phyloP scores from a whole-genome alignment of 1,140 invertebrate species.

The Drosophila nigrodunni region DNA sequence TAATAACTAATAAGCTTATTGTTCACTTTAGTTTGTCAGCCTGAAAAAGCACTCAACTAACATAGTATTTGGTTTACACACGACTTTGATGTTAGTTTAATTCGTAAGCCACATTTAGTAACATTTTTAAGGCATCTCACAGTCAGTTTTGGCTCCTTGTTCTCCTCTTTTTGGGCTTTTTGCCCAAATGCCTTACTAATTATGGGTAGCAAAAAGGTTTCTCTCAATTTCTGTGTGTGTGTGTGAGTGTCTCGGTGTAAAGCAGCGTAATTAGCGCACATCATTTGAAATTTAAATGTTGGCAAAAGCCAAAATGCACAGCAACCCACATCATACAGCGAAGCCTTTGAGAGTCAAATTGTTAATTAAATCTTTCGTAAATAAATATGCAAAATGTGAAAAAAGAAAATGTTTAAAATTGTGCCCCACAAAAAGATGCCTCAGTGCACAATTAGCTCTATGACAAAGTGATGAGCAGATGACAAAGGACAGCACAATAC shows the following conservation, averaged over 20 bases:
- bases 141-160: neutral
- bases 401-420: conserved; percentile 26
- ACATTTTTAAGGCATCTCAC: conserved; percentile 36
- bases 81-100: conserved; percentile 6
- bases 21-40: conserved; percentile 1
- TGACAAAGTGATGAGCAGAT: conserved; percentile 64
- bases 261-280: conserved; percentile 76
- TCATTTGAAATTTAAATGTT: conserved; percentile 83
- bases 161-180: conserved; percentile 5
- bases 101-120: neutral
- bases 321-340: conserved; percentile 42
- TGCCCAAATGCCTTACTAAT: conserved; percentile 73
- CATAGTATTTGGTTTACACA: neutral
- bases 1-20: conserved; percentile 7
- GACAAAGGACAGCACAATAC: conserved; percentile 13
- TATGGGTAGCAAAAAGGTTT: conserved; percentile 70
- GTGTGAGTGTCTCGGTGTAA: conserved; percentile 20
- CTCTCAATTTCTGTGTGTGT: conserved; percentile 10
- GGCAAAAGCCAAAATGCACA: conserved; percentile 64
- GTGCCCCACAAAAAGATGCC: conserved; percentile 26
- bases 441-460: conserved; percentile 68
- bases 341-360: conserved; percentile 78
- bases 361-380: conserved; percentile 77
- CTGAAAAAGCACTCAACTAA: conserved; percentile 22
- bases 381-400: conserved; percentile 32